Evolutionary conservation across 2,888 invertebrate genomes (phyloP), one percentile per base, ranked within the genome.

Genomic region (Drosophila paracracens): DNA sequence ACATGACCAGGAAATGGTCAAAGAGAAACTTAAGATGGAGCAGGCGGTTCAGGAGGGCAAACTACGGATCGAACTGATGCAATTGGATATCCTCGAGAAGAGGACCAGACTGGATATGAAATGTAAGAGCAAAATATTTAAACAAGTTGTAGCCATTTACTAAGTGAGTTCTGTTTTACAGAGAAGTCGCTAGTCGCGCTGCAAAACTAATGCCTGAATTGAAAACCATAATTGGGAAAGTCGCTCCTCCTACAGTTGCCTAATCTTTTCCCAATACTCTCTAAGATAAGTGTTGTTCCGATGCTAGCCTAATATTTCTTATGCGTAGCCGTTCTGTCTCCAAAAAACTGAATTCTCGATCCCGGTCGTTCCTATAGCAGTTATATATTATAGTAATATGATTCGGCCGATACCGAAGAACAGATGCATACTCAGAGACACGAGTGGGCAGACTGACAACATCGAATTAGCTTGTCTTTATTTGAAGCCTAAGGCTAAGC

Each of bases 1-100:
- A 25, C 73, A 73, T 16, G 67, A 66, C 2, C 67, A 40, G 27
- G 60, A 73, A 52, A 66, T 73, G 38, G 27, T 56, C 4, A 73
- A 50, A 21, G 72, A 74, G 56, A 73, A 74, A n/a, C 25, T 66
- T 10, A 74, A 65, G 13, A 46, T 74, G 4, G 67, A 74, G 10
- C 74, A 73, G 35, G 56, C 67, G 25, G 18, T 43, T 2, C 60
- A 57, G 29, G 60, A 74, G 35, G 67, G 74, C n/a, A 73, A 73
- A 3, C 8, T 74, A 11, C 56, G 57, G 1, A 46, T 73, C 13
- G 56, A 73, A 18, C 31, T 61, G 51, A 67, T 73, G 40, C 43
- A 60, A 53, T 46, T 74, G 35, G 56, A 74, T 35, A 52, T 74
- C 1, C 27, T 53, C 4, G 43, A 50, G 8, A 72, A 65, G 25